Conservation (phyloP, 1,140 invertebrate genomes). For the Phenacoccus solenopsis region DNA sequence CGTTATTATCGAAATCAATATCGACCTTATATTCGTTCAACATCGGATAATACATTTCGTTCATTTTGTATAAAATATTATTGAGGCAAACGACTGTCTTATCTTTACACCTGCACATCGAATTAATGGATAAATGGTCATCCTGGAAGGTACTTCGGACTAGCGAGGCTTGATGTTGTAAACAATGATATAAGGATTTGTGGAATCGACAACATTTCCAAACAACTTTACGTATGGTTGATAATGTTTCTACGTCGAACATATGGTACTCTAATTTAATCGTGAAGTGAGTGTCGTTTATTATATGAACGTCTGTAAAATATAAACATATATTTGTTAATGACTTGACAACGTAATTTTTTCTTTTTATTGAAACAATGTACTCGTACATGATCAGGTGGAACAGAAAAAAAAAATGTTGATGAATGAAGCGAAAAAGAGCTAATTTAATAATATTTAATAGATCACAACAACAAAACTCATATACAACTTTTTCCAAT, state of each 20-base stretch:
- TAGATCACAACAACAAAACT: too few species aligned
- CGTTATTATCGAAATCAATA: neutral
- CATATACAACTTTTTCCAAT: too few species aligned
- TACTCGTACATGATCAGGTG: too few species aligned
- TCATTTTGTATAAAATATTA: neutral
- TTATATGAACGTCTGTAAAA: neutral
- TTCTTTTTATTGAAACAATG: too few species aligned
- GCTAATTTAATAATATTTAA: too few species aligned
- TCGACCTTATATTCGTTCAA: neutral
- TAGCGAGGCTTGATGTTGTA: neutral
- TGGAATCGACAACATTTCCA: neutral
- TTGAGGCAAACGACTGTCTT: neutral
- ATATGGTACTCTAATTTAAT: neutral
- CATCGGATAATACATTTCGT: neutral
- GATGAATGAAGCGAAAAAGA: too few species aligned
- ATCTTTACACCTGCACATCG: neutral
- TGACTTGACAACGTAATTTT: too few species aligned
- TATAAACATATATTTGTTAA: too few species aligned
- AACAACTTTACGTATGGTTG: neutral
- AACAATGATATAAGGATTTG: neutral
- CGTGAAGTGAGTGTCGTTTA: neutral
- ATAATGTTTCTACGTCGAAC: neutral
- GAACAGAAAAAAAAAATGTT: too few species aligned
- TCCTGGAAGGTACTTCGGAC: neutral
- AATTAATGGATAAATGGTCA: neutral